Evolutionary conservation across 2,888 invertebrate genomes (phyloP), one percentile per base, ranked within the genome.

Genomic region (Scaptomyza cyrtandrae): DNA sequence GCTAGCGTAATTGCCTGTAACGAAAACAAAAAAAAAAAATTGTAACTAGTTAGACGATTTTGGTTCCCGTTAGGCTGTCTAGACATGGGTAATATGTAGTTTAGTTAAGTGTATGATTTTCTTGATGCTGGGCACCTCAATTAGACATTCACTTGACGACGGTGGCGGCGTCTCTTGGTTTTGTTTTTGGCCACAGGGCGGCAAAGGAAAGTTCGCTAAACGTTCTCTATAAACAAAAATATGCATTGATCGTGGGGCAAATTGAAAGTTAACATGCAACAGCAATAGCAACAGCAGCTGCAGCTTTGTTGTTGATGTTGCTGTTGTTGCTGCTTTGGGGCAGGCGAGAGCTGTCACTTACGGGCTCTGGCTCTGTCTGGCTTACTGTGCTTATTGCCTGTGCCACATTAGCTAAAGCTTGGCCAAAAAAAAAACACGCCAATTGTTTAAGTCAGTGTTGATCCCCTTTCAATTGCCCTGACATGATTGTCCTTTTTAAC

Each of bases 1-100:
- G 98, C 97, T 87, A 98, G 92, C 1, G 98, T 98, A 80, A 98
- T 94, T 14, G 97, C 97, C 93, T 94, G 60, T 53, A 46, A 35
- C n/a, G 19, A 37, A 13, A 14, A 27, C 11, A 35, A 14, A n/a
- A 41, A 1, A 29, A 6, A 31, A 16, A 5, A 19, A 0, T 2
- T 24, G 9, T 50, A 16, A 35, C 44, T 6, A 65, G 54, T 54
- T 69, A 55, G 45, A 35, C 19, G 43, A 19, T 43, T 24, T 16
- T 43, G 53, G 33, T 56, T 56, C 53, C 55, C 52, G 65, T 71
- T 71, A 37, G 48, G 4, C 52, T 52, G 80, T 80, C 80, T 80
- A 80, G 80, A 80, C 80, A 27, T 41, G 61, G 49, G 33, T 78
- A 68, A 80, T 72, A 48, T 52, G 46, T 50, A 31, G 37, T 29